Evolutionary conservation across 2,797 vertebrate species (phyloP), one percentile per base, ranked within the genome.

Genomic region (Propithecus deckenii): DNA sequence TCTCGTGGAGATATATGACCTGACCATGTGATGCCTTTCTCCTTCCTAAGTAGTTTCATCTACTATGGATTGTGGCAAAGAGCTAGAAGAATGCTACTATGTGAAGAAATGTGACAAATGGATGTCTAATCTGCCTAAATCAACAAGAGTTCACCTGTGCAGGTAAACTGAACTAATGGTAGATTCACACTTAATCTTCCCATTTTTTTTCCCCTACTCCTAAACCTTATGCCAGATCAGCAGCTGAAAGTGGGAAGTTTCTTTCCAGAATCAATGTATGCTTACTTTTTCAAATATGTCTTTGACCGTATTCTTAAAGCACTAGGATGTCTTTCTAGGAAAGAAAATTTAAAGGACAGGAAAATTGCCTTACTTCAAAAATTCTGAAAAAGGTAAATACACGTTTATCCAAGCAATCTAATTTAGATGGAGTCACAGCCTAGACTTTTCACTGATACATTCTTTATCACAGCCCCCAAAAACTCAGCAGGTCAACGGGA

Each of bases 31-130:
- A 74, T 69, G 50, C 41, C 63, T 92, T 89, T 91, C 65, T 92
- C 71, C 74, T 87, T 96, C 84, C 89, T 97, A 85, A 91, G 79
- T 61, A 91, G 75, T 79, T 96, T 80, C 63, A 38, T 67, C 38
- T 55, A 71, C 35, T 78, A 10, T 2, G 13, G 50, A 79, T 32
- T 86, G 23, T 63, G 20, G 50, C 46, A 88, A 85, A 84, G 52
- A 83, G 46, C 75, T 78, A 67, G 25, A 57, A 89, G 67, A 94
- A 88, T 23, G 72, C 61, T 91, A 15, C 9, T 43, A 1, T 65
- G n/a, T 43, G 32, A 30, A 63, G 48, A 89, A 75, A 94, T 94
- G 79, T 91, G 80, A 91, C 46, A 93, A 96, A 90, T 35, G 32
- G 71, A 52, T 76, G 43, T 86, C 72, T 85, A 71, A 41, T 67